Percentiles rank a stretch among this genome's conserved stretches.
Conservation (phyloP, 2,113 vertebrate species). For the Anolis sagrei region DNA sequence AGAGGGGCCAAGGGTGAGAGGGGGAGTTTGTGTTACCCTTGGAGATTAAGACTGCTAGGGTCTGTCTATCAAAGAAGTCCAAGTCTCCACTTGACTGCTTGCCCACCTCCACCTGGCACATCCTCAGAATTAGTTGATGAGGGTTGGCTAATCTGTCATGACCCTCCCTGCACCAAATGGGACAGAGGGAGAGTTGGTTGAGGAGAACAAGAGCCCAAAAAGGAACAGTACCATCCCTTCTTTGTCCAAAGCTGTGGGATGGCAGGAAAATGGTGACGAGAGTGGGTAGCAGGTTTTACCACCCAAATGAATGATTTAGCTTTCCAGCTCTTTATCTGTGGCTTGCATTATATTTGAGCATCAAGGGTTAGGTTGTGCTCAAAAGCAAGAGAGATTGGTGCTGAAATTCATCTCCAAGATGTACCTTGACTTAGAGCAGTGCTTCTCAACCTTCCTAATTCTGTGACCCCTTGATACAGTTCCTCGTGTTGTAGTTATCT, state of each 20-base stretch:
- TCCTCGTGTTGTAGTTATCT: no score
- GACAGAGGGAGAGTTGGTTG: background rate
- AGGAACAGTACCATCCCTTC: background rate
- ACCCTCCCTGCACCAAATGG: no score
- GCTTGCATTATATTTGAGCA: background rate
- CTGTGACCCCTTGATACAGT: no score
- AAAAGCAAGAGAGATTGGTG: background rate
- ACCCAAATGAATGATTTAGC: background rate
- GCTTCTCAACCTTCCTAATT: no score
- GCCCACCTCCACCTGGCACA: background rate
- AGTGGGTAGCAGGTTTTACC: background rate
- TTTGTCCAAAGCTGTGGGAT: background rate
- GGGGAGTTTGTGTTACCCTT: background rate
- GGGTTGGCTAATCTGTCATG: background rate
- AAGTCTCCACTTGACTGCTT: background rate
- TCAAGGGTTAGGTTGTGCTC: background rate
- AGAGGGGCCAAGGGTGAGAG: conserved; percentile 92
- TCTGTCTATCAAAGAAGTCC: background rate
- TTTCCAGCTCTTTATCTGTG: background rate
- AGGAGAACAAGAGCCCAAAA: background rate
- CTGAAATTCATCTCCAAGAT: background rate
- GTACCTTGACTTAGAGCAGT: background rate
- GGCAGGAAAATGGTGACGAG: background rate
- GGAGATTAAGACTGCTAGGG: background rate
- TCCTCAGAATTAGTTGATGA: background rate